These are phyloP conservation scores for Herminia tarsipennalis DNA, from an alignment of 2,888 invertebrate genomes.

Conservation along the genomic window DNA sequence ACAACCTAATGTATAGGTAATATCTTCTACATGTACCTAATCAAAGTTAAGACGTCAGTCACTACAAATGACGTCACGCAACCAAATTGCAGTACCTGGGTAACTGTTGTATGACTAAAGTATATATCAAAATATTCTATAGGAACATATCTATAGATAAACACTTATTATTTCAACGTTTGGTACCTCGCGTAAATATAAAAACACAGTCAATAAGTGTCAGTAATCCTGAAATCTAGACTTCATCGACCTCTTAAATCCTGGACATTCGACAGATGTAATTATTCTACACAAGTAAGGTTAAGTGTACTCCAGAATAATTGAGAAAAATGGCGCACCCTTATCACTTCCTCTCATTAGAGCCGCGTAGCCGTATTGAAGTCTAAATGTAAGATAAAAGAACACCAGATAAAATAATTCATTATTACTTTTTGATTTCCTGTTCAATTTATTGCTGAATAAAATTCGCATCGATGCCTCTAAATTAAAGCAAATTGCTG, in stretches of 20 bases:
- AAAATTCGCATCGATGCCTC: background rate
- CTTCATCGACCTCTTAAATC: too few relatives aligned
- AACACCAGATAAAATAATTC: background rate
- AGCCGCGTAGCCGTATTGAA: conserved; percentile 4
- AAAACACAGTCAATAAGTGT: too few relatives aligned
- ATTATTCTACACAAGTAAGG: conserved; percentile 1
- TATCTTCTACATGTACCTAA: conserved; percentile 22
- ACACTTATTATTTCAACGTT: too few relatives aligned
- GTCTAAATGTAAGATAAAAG: conserved; percentile 5
- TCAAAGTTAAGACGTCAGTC: conserved; percentile 16
- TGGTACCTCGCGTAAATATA: too few relatives aligned
- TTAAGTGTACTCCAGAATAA: conserved; percentile 24
- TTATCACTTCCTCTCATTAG: conserved; percentile 18
- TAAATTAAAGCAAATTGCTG: conserved; percentile 5
- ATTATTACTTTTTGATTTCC: background rate
- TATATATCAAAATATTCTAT: too few relatives aligned
- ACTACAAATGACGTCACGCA: too few relatives aligned
- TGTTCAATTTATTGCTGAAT: background rate
- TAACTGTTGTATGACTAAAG: too few relatives aligned
- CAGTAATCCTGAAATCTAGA: too few relatives aligned
- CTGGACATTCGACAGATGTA: too few relatives aligned
- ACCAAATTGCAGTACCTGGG: too few relatives aligned
- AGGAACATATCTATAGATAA: too few relatives aligned
- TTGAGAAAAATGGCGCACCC: conserved; percentile 19
- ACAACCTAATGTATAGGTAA: conserved; percentile 38